A percentile compares a stretch with the other conserved stretches of the same genome.
Evolutionary conservation across 1,140 invertebrate species (phyloP).

Genomic region (Ptiloglossa arizonensis): DNA sequence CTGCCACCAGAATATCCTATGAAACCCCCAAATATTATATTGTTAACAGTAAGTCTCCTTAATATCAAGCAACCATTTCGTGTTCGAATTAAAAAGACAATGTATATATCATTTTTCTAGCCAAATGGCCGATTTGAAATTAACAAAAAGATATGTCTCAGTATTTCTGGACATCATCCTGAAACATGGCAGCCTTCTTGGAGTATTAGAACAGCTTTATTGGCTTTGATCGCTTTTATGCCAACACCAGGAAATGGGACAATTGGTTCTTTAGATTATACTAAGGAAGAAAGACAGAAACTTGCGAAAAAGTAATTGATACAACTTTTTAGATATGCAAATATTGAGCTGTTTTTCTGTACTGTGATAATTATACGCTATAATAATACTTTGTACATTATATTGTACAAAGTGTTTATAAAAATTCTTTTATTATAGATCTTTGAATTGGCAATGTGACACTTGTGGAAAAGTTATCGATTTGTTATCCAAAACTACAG

Average conservation of each 20-base stretch:
- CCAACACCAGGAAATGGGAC: conserved; percentile 93
- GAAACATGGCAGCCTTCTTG: conserved; percentile 98
- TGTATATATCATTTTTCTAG: conserved; percentile 79
- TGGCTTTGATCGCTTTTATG: conserved; percentile 97
- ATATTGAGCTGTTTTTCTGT: neutral
- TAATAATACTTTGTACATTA: neutral
- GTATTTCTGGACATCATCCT: conserved; percentile 98
- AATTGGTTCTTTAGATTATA: conserved; percentile 95
- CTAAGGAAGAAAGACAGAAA: conserved; percentile 89
- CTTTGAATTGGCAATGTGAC: conserved; percentile 77
- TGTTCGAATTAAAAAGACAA: neutral
- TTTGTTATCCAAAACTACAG: conserved; percentile 75
- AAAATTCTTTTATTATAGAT: conserved; percentile 66
- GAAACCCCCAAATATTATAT: conserved; percentile 98
- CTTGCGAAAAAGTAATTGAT: conserved; percentile 88
- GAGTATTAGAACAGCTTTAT: conserved; percentile 96
- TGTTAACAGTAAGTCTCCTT: conserved; percentile 90
- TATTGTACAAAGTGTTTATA: no score
- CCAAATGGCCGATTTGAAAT: conserved; percentile 97
- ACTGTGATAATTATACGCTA: neutral
- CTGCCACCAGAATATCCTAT: conserved; percentile 97
- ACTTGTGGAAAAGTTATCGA: conserved; percentile 77
- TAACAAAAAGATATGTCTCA: conserved; percentile 97
- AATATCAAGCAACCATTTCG: neutral
- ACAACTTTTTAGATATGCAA: neutral